Percentiles rank a stretch among this genome's conserved stretches.
Conservation (phyloP, 2,797 vertebrate genomes). For the Protosalanx chinensis region DNA sequence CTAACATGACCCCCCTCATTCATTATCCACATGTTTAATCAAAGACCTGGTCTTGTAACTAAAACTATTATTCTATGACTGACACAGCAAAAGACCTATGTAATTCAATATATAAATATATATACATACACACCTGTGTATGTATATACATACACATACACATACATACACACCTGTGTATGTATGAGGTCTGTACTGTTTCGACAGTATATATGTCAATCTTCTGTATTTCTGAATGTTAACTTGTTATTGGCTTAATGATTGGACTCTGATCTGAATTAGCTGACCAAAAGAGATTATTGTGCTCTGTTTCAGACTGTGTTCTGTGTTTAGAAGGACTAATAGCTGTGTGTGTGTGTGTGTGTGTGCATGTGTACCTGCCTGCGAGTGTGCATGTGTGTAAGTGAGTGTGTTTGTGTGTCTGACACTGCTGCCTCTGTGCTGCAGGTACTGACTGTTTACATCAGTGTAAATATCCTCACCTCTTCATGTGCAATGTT, state of each 20-base stretch:
- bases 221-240: conserved; percentile 52
- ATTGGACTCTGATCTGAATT: conserved; percentile 55
- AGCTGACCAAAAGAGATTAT: conserved; percentile 67
- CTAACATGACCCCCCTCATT: conserved; percentile 37
- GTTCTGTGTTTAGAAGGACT: conserved; percentile 61
- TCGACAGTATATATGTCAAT: conserved; percentile 40
- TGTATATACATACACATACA: no score
- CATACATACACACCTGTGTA: no score
- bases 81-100: conserved; percentile 44
- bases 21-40: conserved; percentile 23
- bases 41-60: conserved; percentile 10
- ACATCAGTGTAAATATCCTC: conserved; percentile 73
- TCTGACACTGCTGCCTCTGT: conserved; percentile 45
- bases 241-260: conserved; percentile 52
- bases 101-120: conserved; percentile 30
- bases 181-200: conserved; percentile 37
- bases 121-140: no score
- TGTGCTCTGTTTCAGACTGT: conserved; percentile 57
- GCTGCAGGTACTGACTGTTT: conserved; percentile 74
- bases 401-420: conserved; percentile 30
- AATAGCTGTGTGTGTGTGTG: conserved; percentile 39
- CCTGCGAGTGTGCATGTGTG: conserved; percentile 29
- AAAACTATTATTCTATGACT: conserved; percentile 39
- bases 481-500: conserved; percentile 70
- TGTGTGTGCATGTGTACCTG: conserved; percentile 38